Evolutionary conservation across 2,797 vertebrate species (phyloP), one percentile per base, ranked within the genome.

Genomic region (Ptychobarbus kaznakovi): DNA sequence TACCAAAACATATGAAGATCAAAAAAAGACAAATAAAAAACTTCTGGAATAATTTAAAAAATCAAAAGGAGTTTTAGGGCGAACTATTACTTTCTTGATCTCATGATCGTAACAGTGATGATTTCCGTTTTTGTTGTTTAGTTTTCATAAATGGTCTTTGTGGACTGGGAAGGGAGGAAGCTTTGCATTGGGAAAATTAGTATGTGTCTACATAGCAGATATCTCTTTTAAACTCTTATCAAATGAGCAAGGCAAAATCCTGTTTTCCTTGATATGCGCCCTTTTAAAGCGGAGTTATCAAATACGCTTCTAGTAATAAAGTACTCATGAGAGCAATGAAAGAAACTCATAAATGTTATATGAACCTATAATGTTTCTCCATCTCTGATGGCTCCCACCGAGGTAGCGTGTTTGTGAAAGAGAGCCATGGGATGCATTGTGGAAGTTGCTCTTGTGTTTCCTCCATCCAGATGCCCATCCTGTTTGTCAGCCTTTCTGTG

Each of bases 391-490:
- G 13, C 81, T 20, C 74, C 80, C 61, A 46, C 22, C 58, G 78
- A 85, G 46, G 81, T 76, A 78, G 63, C 65, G 28, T 66, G 44
- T 78, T 77, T 84, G 82, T 86, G 73, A 85, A 44, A 87, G 56
- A 56, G 83, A 88, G 74, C 68, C 81, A 85, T 86, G 90, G 90
- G 91, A 92, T 86, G 75, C 65, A 38, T 70, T 85, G 88, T 75
- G 73, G 89, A 90, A 91, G 87, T 91, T 72, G 66, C 86, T 73
- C 87, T 76, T 75, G 68, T 82, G 69, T 87, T 80, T 82, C 86
- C 83, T 70, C 85, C 69, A 86, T 89, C 78, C 86, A 82, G 87
- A 83, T 61, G 84, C 77, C 84, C 84, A 74, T 84, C 76, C 81
- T 73, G 74, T 70, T 86, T 82, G 77, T 81, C 84, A 66, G 66